A percentile compares a stretch with the other conserved stretches of the same genome.
These are phyloP conservation scores for Tinea pellionella DNA, from an alignment of 2,888 invertebrate species.

Conservation along the genomic window DNA sequence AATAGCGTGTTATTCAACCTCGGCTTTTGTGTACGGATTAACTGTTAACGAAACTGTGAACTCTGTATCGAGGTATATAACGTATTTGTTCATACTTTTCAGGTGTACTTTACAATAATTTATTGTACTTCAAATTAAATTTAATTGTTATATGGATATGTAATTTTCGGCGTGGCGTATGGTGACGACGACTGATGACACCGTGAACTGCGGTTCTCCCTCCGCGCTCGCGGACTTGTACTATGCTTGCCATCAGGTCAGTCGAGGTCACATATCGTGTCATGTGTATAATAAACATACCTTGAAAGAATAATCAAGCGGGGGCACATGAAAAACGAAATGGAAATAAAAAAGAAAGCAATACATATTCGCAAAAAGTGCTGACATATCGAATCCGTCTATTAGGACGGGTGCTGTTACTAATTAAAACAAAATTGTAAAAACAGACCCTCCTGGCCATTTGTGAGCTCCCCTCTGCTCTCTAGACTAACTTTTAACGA, in stretches of 20 bases:
- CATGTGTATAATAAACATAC: not conserved
- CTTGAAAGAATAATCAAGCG: not conserved
- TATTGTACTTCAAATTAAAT: no score
- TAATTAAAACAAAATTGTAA: constrained; percentile 69
- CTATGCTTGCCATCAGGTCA: no score
- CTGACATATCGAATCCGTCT: constrained; percentile 48
- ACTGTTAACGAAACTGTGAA: no score
- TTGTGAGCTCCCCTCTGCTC: constrained; percentile 40
- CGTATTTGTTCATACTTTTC: not conserved
- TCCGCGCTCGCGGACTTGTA: no score
- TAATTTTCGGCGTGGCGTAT: no score
- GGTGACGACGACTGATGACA: no score
- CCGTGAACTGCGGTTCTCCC: no score
- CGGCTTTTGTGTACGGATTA: no score
- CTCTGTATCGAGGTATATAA: no score
- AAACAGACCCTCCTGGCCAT: constrained; percentile 44
- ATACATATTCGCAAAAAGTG: constrained; percentile 22
- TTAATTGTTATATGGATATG: no score
- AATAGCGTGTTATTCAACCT: not conserved
- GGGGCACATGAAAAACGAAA: not conserved
- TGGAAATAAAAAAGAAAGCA: not conserved
- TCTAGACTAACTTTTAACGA: constrained; percentile 66
- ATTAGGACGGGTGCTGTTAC: constrained; percentile 51
- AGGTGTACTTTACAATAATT: no score
- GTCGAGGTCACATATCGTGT: no score